These are phyloP conservation scores for Parazoanthus atlanticus DNA, from an alignment of 92 coral and sea anemone genomes.

Conservation along the genomic window DNA sequence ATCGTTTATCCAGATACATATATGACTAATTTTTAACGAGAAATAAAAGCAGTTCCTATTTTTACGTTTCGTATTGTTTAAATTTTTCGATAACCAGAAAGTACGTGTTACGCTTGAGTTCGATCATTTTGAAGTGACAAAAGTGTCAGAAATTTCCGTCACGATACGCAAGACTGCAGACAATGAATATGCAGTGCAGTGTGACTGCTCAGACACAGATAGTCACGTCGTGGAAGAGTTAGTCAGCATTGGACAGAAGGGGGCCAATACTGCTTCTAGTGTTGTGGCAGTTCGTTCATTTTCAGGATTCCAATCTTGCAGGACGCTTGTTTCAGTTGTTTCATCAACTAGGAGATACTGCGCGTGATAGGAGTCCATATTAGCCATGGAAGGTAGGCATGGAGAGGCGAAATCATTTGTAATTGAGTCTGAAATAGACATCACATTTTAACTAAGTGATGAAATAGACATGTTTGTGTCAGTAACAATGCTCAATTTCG, in stretches of 20 bases:
- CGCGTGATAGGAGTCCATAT: neutral
- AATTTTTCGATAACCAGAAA: no score
- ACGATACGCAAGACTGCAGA: conserved; percentile 39
- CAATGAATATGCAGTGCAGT: conserved; percentile 27
- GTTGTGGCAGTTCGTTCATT: conserved; percentile 9
- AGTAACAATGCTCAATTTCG: neutral
- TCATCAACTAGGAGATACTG: neutral
- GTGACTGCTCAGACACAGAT: conserved; percentile 26
- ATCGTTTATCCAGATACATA: no score
- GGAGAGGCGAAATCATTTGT: neutral
- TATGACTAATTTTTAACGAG: no score
- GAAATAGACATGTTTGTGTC: neutral
- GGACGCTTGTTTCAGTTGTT: conserved; percentile 1
- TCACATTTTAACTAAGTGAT: neutral
- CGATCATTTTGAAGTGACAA: neutral
- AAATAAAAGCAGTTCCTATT: no score
- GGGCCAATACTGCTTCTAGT: conserved; percentile 16
- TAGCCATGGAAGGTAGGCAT: conserved; percentile 33
- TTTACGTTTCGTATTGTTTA: no score
- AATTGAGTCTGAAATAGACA: conserved; percentile 21
- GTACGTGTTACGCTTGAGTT: no score
- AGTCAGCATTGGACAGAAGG: neutral
- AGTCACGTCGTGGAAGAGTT: conserved; percentile 28
- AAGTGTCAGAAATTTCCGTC: conserved; percentile 24
- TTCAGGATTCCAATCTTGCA: conserved; percentile 14